These are phyloP conservation scores for Phoxinus phoxinus DNA, from an alignment of 2,113 vertebrate genomes.

Conservation along the genomic window DNA sequence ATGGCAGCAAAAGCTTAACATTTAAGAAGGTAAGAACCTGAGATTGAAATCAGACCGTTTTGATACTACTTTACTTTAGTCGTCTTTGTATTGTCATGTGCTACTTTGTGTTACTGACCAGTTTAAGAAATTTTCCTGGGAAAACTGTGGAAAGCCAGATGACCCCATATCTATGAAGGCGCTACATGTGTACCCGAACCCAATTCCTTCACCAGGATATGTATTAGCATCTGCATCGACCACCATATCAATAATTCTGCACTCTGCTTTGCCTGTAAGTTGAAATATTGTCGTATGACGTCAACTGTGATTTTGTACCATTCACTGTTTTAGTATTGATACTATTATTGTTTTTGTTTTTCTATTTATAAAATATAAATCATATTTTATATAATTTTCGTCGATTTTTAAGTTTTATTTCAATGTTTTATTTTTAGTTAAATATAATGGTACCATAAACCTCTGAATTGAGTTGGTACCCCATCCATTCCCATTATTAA, in stretches of 20 bases:
- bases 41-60: background rate
- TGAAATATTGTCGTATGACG: background rate
- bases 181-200: conserved; percentile 73
- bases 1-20: background rate
- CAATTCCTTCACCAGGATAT: conserved; percentile 73
- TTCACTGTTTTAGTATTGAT: background rate
- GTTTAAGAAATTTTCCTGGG: conserved; percentile 71
- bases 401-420: background rate
- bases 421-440: background rate
- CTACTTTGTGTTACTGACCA: background rate
- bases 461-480: background rate
- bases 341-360: background rate
- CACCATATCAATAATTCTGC: conserved; percentile 62
- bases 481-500: background rate
- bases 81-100: background rate
- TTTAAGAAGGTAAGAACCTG: conserved; percentile 29
- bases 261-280: conserved; percentile 71
- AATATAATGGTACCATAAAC: background rate
- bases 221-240: conserved; percentile 69
- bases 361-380: background rate
- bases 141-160: conserved; percentile 73
- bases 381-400: background rate
- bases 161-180: conserved; percentile 68
- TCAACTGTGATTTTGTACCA: background rate
- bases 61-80: background rate